Evolutionary conservation across 2,113 vertebrate genomes (phyloP).

Genomic region (Otocyon megalotis): DNA sequence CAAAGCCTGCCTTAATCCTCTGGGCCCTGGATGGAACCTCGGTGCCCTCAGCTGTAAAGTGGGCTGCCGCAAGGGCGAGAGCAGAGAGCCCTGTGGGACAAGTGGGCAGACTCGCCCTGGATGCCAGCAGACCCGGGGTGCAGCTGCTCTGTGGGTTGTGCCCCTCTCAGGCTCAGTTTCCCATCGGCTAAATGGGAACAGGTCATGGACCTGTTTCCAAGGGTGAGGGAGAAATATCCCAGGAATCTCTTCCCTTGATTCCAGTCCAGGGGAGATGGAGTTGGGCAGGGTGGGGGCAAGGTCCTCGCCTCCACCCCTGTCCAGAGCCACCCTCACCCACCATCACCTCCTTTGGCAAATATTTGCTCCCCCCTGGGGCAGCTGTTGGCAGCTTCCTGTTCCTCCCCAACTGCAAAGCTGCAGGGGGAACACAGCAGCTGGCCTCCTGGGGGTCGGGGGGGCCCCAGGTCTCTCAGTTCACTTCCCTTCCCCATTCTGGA

Average conservation of each 20-base stretch:
- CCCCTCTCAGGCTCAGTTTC: not conserved
- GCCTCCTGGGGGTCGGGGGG: not conserved
- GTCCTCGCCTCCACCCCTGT: not conserved
- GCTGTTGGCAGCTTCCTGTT: conserved; percentile 15
- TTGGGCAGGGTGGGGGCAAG: not conserved
- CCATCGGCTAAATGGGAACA: not conserved
- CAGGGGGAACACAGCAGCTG: not conserved
- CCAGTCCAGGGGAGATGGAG: not conserved
- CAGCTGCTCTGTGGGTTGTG: not conserved
- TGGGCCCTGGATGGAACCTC: not conserved
- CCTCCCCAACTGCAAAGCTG: not conserved
- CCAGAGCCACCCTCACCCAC: not conserved
- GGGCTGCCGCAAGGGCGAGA: not conserved
- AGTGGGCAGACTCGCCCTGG: not conserved
- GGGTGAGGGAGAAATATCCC: not conserved
- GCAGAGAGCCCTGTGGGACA: not conserved
- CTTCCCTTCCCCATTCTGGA: not conserved
- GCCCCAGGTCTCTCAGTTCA: not conserved
- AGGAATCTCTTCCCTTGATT: fast-evolving
- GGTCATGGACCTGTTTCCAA: not conserved
- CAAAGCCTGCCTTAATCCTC: not conserved
- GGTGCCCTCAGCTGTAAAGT: not conserved
- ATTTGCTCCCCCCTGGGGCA: conserved; percentile 41
- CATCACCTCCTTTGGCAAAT: conserved; percentile 76
- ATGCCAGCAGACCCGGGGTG: not conserved